Conservation (phyloP, 2,888 invertebrate species). For the Dromius quadrimaculatus region DNA sequence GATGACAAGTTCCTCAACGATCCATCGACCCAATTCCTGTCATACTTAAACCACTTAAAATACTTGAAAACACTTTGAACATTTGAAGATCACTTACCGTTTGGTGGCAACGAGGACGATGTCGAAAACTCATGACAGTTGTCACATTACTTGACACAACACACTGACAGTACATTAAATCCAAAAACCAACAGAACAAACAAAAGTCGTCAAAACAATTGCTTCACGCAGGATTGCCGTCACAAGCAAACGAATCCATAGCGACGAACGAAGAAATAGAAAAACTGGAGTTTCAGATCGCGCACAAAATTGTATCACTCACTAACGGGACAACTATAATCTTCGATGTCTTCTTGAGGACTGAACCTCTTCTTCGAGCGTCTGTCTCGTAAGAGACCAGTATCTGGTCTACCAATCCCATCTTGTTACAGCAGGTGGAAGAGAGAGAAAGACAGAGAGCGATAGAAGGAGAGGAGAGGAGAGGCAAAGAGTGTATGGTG, state of each 20-base stretch:
- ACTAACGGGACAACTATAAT: slow-evolving; percentile 21
- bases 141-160: slow-evolving; percentile 40
- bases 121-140: slow-evolving; percentile 40
- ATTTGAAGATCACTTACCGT: slow-evolving; percentile 39
- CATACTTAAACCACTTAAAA: no score
- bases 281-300: background rate
- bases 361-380: slow-evolving; percentile 35
- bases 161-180: slow-evolving; percentile 12
- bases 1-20: no score
- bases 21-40: no score
- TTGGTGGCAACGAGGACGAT: slow-evolving; percentile 35
- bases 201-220: background rate
- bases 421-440: slow-evolving; percentile 63
- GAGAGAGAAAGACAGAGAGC: slow-evolving; percentile 58
- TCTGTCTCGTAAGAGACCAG: slow-evolving; percentile 53
- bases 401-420: slow-evolving; percentile 63
- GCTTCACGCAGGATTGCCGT: slow-evolving; percentile 55
- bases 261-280: slow-evolving; percentile 50
- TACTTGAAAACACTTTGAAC: no score
- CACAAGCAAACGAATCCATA: slow-evolving; percentile 59
- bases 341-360: slow-evolving; percentile 12
- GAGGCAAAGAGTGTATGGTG: slow-evolving; percentile 53
- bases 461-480: slow-evolving; percentile 53
- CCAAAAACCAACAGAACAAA: background rate
- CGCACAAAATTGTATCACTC: background rate